phyloP scores from a whole-genome alignment of 2,797 vertebrate genomes.

The Intellagama lesueurii region DNA sequence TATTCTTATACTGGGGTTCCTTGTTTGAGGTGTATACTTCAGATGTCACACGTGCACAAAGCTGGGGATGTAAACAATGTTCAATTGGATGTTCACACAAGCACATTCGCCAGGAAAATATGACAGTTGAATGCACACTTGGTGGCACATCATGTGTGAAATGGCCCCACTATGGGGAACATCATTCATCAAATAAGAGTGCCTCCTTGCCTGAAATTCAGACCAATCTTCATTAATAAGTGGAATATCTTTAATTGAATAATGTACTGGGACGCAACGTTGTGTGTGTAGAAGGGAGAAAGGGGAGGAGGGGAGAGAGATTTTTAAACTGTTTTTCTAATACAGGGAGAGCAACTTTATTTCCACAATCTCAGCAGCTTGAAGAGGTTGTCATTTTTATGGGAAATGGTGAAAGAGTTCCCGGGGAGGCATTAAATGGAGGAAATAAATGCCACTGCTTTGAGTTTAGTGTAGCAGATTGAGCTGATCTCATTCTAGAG shows the following conservation, averaged over 20 bases:
- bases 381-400: slow-evolving; percentile 1
- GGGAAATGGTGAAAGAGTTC: neutral
- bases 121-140: neutral
- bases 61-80: neutral
- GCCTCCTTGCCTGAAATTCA: neutral
- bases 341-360: neutral
- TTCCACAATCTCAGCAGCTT: neutral
- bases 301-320: neutral
- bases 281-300: neutral
- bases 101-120: neutral
- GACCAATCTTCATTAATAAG: neutral
- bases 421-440: too few relatives aligned
- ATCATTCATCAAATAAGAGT: neutral
- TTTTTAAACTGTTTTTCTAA: neutral
- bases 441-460: neutral
- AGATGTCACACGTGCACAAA: neutral
- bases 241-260: neutral
- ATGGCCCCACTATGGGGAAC: neutral
- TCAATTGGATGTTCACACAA: neutral
- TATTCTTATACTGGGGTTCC: neutral
- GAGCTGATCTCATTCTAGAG: neutral
- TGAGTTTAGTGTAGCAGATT: neutral
- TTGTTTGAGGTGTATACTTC: neutral
- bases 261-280: neutral
- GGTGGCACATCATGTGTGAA: neutral